Conservation (phyloP, 2,888 invertebrate species). For the Leptothorax acervorum region DNA sequence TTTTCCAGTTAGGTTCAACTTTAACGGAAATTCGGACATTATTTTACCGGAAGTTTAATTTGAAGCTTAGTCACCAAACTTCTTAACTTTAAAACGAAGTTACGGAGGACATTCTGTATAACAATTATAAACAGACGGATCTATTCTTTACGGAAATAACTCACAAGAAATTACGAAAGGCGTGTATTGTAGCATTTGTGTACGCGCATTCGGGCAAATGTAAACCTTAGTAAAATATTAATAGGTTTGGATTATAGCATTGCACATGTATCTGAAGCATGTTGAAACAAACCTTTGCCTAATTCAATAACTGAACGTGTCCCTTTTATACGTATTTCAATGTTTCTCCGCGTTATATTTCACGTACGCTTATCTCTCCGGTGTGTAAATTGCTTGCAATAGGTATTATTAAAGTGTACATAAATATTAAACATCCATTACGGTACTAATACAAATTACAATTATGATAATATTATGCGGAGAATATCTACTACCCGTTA, state of each 20-base stretch:
- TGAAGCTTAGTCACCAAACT: background rate
- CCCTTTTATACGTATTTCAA: background rate
- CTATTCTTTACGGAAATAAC: background rate
- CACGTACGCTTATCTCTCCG: background rate
- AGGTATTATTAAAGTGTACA: background rate
- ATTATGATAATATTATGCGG: constrained; percentile 17
- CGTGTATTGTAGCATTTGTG: background rate
- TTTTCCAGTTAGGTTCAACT: constrained; percentile 2
- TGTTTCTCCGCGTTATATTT: background rate
- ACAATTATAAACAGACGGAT: background rate
- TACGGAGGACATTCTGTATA: background rate
- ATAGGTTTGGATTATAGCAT: background rate
- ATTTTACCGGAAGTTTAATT: background rate
- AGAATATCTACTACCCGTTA: background rate
- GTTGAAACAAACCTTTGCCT: background rate
- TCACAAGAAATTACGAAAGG: background rate
- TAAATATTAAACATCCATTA: constrained; percentile 16
- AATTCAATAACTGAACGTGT: background rate
- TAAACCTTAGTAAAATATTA: background rate
- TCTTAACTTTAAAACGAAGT: constrained; percentile 20
- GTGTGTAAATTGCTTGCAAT: background rate
- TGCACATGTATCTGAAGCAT: background rate
- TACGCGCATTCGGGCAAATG: background rate
- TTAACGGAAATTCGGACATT: background rate
- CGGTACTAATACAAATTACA: background rate